A percentile compares a stretch with the other conserved stretches of the same genome.
These are phyloP conservation scores for Hypena proboscidalis DNA, from an alignment of 2,888 invertebrate genomes.

Conservation along the genomic window DNA sequence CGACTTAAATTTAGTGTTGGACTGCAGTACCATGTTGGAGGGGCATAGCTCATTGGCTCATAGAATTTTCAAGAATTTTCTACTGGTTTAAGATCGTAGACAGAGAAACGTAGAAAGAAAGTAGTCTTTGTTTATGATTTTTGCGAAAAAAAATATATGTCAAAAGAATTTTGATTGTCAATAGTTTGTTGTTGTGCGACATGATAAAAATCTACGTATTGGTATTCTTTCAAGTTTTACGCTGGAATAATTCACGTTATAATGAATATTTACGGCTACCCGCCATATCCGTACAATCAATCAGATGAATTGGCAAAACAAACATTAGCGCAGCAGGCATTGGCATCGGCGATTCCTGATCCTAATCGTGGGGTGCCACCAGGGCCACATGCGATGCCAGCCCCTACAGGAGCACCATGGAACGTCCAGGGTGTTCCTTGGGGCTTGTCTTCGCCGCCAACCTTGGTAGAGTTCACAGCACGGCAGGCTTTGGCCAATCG, in stretches of 20 bases:
- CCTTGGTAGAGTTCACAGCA: conserved; percentile 78
- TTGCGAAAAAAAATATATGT: conserved; percentile 28
- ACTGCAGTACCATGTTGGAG: too few relatives aligned
- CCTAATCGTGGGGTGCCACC: conserved; percentile 47
- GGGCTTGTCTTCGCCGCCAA: conserved; percentile 75
- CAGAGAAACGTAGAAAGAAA: too few relatives aligned
- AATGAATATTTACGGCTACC: conserved; percentile 75
- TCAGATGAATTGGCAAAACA: conserved; percentile 72
- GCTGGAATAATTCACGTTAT: conserved; percentile 16
- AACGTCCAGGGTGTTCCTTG: conserved; percentile 82
- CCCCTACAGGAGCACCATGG: conserved; percentile 78
- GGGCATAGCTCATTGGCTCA: neutral
- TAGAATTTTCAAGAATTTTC: conserved; percentile 41
- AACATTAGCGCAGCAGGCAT: conserved; percentile 71
- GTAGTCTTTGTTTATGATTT: neutral
- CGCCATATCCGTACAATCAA: conserved; percentile 65
- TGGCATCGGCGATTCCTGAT: conserved; percentile 56
- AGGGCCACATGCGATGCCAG: conserved; percentile 69
- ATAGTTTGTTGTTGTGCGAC: conserved; percentile 34
- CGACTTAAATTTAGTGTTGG: neutral
- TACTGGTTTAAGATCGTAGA: conserved; percentile 8
- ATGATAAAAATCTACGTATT: conserved; percentile 8
- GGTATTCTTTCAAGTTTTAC: conserved; percentile 16
- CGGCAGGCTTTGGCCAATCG: conserved; percentile 56
- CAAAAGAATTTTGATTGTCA: conserved; percentile 11